Base-by-base conservation (phyloP, 2,888 invertebrate species). In the Lithophane leautieri region DNA sequence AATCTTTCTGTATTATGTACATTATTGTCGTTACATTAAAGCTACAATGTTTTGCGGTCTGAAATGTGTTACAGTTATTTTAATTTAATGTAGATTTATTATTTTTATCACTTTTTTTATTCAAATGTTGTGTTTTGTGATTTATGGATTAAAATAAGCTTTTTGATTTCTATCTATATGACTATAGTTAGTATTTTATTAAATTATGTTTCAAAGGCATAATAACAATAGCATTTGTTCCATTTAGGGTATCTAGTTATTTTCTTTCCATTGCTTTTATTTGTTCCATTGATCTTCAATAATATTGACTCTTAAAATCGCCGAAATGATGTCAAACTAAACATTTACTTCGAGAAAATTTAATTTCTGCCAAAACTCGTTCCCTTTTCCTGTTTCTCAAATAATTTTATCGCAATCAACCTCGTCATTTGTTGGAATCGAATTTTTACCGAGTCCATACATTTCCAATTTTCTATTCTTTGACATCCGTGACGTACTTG, bases 381-480 rank as follows among this genome's bases (percentile, higher is more conserved):
- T 61, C 44, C 12, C 14, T 78, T 79, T 83, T 62, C 52, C 63
- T 56, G 34, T 70, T 72, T 67, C 52, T 68, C 22, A 34, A 16
- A 70, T 63, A 70, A 34, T 58, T 81, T 63, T 60, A 67, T 66
- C 66, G 70, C 54, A 70, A 81, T 69, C 14, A n/a, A 72, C 34
- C 16, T 63, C 58, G 75, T 47, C 54, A 70, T 81, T 71, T 52
- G 25, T 58, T 61, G n/a, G 28, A 85, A 69, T 81, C 22, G 34
- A 61, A 14, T 76, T 85, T 80, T 73, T 61, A 25, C 70, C 61
- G 14, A 74, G 19, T 81, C 82, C 72, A 85, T 84, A 72, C 28
- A 73, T 77, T 70, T 73, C 66, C 69, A 67, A 78, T 86, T 83
- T 73, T 61, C 70, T 68, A 67, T 83, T 76, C 76, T 77, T 80